Percentiles rank a stretch among this genome's conserved stretches.
Conservation (phyloP, 2,797 vertebrate genomes). For the Typhlichthys eigenmanni region DNA sequence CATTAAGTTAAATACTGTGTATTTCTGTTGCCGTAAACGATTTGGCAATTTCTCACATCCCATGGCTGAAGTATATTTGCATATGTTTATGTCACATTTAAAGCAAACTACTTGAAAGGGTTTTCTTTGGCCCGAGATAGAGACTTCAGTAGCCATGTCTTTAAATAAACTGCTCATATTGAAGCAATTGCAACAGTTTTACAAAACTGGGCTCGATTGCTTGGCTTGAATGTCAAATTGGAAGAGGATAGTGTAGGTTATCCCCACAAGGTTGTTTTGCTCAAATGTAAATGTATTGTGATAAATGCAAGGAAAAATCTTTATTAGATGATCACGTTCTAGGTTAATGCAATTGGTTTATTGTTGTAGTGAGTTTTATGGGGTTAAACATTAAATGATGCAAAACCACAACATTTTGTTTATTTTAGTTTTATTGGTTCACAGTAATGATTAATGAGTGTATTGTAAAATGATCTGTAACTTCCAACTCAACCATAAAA, state of each 20-base stretch:
- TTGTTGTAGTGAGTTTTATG: constrained; percentile 27
- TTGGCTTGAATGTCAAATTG: background rate
- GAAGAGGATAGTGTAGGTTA: background rate
- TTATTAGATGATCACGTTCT: background rate
- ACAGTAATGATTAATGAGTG: constrained; percentile 77
- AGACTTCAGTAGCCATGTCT: constrained; percentile 34
- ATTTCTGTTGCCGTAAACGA: constrained; percentile 52
- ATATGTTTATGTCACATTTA: constrained; percentile 48
- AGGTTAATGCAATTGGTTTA: background rate
- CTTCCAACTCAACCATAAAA: constrained; percentile 49
- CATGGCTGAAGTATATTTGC: constrained; percentile 47
- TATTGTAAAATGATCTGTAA: constrained; percentile 48
- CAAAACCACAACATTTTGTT: constrained; percentile 44
- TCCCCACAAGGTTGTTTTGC: constrained; percentile 9
- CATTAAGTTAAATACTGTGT: constrained; percentile 51
- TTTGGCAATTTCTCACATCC: constrained; percentile 30
- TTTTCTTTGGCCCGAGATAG: constrained; percentile 36
- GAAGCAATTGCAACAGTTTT: background rate
- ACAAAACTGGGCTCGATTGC: constrained; percentile 4
- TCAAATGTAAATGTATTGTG: constrained; percentile 9
- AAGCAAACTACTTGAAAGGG: constrained; percentile 50
- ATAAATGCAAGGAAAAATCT: constrained; percentile 27
- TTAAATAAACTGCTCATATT: constrained; percentile 28
- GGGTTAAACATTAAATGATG: constrained; percentile 38
- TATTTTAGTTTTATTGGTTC: constrained; percentile 79